These are phyloP conservation scores for Silurus aristotelis DNA, from an alignment of 2,797 vertebrate species.

Conservation along the genomic window DNA sequence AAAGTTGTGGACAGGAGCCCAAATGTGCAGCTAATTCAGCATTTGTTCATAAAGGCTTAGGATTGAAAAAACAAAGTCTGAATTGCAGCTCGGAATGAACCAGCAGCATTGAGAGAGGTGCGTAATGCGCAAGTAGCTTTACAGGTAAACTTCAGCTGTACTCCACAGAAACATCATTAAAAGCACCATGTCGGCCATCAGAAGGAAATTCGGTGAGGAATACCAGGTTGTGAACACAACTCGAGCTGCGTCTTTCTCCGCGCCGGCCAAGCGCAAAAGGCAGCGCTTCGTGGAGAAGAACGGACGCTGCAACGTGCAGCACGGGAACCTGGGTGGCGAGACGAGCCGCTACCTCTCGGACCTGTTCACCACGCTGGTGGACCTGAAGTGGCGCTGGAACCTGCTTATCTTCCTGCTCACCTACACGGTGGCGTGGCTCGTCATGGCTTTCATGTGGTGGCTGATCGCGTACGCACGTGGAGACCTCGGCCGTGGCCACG, in stretches of 20 bases:
- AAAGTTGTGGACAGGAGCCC: constrained; percentile 15
- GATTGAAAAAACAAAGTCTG: not conserved
- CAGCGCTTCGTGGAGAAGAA: constrained; percentile 94
- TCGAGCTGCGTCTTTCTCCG: constrained; percentile 66
- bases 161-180: constrained; percentile 23
- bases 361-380: constrained; percentile 89
- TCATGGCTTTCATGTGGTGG: constrained; percentile 96
- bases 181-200: constrained; percentile 76
- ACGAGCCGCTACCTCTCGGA: constrained; percentile 88
- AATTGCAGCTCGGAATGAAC: not conserved
- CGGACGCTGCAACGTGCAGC: constrained; percentile 90
- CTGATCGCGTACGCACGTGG: constrained; percentile 87
- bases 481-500: constrained; percentile 80
- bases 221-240: constrained; percentile 83
- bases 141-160: constrained; percentile 48
- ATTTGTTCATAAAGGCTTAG: not conserved
- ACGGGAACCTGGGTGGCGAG: constrained; percentile 89
- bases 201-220: constrained; percentile 87
- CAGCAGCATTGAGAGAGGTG: not conserved
- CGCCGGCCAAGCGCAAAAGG: constrained; percentile 77
- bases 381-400: constrained; percentile 94
- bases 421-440: constrained; percentile 89
- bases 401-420: constrained; percentile 90
- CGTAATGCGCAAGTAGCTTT: not conserved
- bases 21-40: not conserved